Base-by-base conservation (phyloP, 2,113 vertebrate genomes). In the Halcyon senegalensis region DNA sequence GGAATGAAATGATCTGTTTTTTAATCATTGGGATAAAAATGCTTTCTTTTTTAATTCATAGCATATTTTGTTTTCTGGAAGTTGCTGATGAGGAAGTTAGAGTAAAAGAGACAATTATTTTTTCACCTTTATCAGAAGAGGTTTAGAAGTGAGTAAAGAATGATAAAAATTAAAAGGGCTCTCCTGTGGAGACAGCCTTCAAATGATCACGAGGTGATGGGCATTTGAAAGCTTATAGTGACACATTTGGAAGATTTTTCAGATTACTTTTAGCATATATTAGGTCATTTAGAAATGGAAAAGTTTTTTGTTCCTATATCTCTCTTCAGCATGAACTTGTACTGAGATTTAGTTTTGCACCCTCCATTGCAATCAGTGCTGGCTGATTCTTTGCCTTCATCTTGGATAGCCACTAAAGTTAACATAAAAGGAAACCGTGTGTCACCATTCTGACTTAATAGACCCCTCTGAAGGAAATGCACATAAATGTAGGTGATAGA, bases 61-160 rank as follows among this genome's bases (percentile, higher is more conserved):
- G 82, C 95, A 68, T 73, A 56, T 53, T 90, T 79, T 83, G 14
- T 63, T 94, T 89, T 48, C 51, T 84, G 19, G 41, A 95, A 92
- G n/a, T 43, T 84, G 16, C 16, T 69, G 10, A 11, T 50, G n/a
- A 76, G 17, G 31, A 93, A 64, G 9, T 13, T n/a, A 27, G 10
- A 59, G 6, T 60, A 64, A 90, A 93, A 35, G 16, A 33, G 33
- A 31, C 2, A 75, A 11, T 25, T 89, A 55, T 16, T 2, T 85
- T 77, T 76, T 60, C 28, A 77, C 3, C 4, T 17, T 70, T 86
- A 76, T 74, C 50, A 30, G 83, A 91, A 63, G 11, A 13, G 16
- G 18, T 82, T 87, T 82, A 68, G 66, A 85, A 73, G 7, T n/a
- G 5, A 44, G 10, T 79, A 56, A 78, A 86, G 24, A 56, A 37